A percentile compares a stretch with the other conserved stretches of the same genome.
Evolutionary conservation across 1,140 invertebrate species (phyloP).

Genomic region (Planococcus citri): DNA sequence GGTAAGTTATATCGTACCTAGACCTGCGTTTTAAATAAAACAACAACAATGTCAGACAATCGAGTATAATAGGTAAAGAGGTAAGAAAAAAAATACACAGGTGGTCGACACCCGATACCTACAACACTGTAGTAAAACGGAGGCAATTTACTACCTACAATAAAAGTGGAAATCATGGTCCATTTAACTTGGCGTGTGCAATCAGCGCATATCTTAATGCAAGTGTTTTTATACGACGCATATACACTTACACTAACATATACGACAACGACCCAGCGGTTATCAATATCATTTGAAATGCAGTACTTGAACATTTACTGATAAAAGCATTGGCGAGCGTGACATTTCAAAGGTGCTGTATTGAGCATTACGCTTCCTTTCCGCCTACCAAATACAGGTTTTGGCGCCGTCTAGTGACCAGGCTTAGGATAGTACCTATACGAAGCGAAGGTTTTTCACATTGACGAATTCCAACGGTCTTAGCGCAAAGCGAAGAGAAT

Average conservation of each 20-base stretch:
- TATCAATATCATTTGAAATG: slow-evolving; percentile 8
- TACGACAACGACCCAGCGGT: not conserved
- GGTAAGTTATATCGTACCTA: not conserved
- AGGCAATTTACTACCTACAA: slow-evolving; percentile 17
- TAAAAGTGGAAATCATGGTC: slow-evolving; percentile 17
- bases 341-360: slow-evolving; percentile 15
- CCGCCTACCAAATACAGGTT: no score
- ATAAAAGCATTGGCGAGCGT: not conserved
- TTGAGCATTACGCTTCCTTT: no score
- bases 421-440: no score
- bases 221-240: not conserved
- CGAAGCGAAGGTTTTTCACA: no score
- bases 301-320: not conserved
- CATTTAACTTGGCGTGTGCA: slow-evolving; percentile 17
- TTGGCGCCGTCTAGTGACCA: no score
- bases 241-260: not conserved
- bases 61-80: not conserved
- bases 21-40: not conserved
- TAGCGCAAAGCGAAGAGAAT: no score
- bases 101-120: slow-evolving; percentile 12
- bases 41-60: not conserved
- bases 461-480: no score
- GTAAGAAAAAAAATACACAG: slow-evolving; percentile 7
- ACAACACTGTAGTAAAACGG: slow-evolving; percentile 13
- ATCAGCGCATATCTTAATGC: slow-evolving; percentile 20